Conservation (phyloP, 2,797 vertebrate genomes). For the Lutjanus campechanus region DNA sequence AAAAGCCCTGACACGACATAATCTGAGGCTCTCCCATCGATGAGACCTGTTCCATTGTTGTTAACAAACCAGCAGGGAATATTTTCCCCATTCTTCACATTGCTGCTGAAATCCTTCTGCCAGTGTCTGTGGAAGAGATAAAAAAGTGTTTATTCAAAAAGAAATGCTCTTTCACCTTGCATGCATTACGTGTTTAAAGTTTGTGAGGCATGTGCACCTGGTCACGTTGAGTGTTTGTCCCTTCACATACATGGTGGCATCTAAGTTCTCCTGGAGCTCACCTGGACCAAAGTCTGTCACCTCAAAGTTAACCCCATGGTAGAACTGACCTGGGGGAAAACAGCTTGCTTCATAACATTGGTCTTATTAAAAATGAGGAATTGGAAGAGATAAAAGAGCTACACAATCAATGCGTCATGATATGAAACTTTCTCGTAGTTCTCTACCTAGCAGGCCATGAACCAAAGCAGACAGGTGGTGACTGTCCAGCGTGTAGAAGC, state of each 20-base stretch:
- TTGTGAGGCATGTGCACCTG: conserved; percentile 80
- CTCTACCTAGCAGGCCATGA: conserved; percentile 91
- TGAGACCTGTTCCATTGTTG: conserved; percentile 88
- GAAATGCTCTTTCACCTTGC: not conserved
- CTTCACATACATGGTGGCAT: conserved; percentile 91
- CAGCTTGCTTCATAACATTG: not conserved
- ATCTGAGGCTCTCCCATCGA: conserved; percentile 88
- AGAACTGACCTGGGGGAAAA: conserved; percentile 89
- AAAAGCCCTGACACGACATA: conserved; percentile 86
- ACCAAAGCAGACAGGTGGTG: conserved; percentile 88
- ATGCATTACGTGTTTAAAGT: not conserved
- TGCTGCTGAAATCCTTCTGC: conserved; percentile 89
- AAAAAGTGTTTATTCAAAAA: not conserved
- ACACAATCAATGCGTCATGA: not conserved
- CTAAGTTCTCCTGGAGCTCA: conserved; percentile 82
- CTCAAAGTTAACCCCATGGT: conserved; percentile 87
- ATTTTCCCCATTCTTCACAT: conserved; percentile 75
- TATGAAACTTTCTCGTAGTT: not conserved
- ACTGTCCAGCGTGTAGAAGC: conserved; percentile 91
- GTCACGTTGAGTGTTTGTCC: conserved; percentile 89
- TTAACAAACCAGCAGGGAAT: conserved; percentile 92
- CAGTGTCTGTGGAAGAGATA: conserved; percentile 83
- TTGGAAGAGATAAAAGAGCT: not conserved
- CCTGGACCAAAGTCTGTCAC: conserved; percentile 83
- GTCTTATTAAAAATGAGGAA: not conserved